These are phyloP conservation scores for Catostylus mosaicus DNA, from an alignment of 30 jellyfish, hydroid and myxozoan genomes.

Conservation along the genomic window DNA sequence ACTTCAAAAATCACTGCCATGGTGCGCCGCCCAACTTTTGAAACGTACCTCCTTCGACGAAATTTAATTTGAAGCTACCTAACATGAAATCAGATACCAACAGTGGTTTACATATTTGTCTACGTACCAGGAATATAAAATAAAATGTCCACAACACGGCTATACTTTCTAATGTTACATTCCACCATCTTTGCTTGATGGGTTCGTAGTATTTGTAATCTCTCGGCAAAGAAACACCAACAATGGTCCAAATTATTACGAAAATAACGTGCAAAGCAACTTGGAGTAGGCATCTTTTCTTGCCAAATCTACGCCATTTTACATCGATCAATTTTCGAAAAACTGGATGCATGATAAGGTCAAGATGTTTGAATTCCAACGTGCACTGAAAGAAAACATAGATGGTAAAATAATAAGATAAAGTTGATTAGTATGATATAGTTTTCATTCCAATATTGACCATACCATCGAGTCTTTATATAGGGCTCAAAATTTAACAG, in stretches of 20 bases:
- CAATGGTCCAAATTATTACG: conserved; percentile 84
- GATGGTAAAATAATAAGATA: too few relatives aligned
- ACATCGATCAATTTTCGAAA: conserved; percentile 78
- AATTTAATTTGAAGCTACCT: too few relatives aligned
- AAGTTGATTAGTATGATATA: too few relatives aligned
- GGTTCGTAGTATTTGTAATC: conserved; percentile 74
- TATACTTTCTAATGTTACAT: conserved; percentile 69
- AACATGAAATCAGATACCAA: too few relatives aligned
- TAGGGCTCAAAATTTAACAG: too few relatives aligned
- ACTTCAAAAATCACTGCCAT: too few relatives aligned
- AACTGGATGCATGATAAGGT: conserved; percentile 89
- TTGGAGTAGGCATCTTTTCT: conserved; percentile 59
- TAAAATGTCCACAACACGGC: conserved; percentile 78
- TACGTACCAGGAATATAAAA: conserved; percentile 79
- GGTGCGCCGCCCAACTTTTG: too few relatives aligned
- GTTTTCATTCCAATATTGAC: too few relatives aligned
- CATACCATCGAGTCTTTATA: too few relatives aligned
- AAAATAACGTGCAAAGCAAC: conserved; percentile 71
- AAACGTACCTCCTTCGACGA: too few relatives aligned
- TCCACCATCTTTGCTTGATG: conserved; percentile 80
- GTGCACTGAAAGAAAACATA: conserved; percentile 77
- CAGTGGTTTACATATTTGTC: too few relatives aligned
- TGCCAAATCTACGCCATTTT: conserved; percentile 87
- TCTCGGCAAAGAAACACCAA: conserved; percentile 79
- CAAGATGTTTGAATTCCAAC: conserved; percentile 78